Evolutionary conservation across 2,113 vertebrate species (phyloP).

Genomic region (Ifrita kowaldi): DNA sequence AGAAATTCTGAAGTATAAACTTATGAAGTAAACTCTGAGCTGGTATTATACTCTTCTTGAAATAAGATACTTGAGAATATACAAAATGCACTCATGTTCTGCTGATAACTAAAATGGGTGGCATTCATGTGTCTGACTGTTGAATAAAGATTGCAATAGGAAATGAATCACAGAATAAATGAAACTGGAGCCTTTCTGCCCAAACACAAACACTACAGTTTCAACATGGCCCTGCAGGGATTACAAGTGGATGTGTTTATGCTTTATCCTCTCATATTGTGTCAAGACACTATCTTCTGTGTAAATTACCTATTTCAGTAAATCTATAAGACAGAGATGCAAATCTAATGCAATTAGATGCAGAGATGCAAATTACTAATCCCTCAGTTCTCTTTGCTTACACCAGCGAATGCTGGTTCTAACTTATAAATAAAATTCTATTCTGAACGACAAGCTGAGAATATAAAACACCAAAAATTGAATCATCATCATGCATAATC

Average conservation of each 20-base stretch:
- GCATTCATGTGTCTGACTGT: background rate
- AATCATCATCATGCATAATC: slow-evolving; percentile 26
- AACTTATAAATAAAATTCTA: slow-evolving; percentile 21
- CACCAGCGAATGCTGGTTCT: background rate
- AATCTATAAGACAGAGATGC: slow-evolving; percentile 20
- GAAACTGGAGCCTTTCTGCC: background rate
- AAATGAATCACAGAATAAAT: background rate
- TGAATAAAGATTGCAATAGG: background rate
- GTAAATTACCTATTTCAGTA: slow-evolving; percentile 43
- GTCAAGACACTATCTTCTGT: slow-evolving; percentile 35
- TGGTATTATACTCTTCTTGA: background rate
- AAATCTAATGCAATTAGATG: slow-evolving; percentile 57
- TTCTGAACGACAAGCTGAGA: background rate
- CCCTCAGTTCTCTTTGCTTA: slow-evolving; percentile 28
- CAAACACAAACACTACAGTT: background rate
- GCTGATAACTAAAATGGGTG: background rate
- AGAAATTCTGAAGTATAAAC: background rate
- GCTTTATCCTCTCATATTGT: slow-evolving; percentile 21
- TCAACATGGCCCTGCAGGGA: slow-evolving; percentile 3
- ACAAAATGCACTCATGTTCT: background rate
- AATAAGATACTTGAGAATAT: background rate
- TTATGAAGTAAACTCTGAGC: background rate
- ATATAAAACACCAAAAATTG: slow-evolving; percentile 8
- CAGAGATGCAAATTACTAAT: slow-evolving; percentile 44
- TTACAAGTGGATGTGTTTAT: slow-evolving; percentile 20